Conservation (phyloP, 2,888 invertebrate genomes). For the Apodemia mormo region DNA sequence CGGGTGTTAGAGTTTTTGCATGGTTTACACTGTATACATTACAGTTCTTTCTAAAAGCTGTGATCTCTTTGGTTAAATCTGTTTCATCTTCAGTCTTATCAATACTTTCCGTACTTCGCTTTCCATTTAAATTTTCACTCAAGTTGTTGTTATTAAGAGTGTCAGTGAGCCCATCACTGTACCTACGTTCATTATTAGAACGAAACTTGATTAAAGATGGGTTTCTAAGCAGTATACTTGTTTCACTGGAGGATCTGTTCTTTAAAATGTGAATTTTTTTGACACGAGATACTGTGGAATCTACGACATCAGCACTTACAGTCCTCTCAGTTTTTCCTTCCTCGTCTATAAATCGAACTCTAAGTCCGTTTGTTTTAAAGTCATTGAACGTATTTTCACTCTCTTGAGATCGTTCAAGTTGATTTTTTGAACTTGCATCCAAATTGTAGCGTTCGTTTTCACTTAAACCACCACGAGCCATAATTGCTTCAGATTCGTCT, state of each 20-base stretch:
- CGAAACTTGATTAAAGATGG: slow-evolving; percentile 69
- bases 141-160: slow-evolving; percentile 67
- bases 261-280: slow-evolving; percentile 77
- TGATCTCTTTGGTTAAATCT: slow-evolving; percentile 72
- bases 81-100: slow-evolving; percentile 62
- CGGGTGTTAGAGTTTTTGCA: slow-evolving; percentile 72
- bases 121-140: slow-evolving; percentile 69
- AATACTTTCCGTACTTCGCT: slow-evolving; percentile 49
- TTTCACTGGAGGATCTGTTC: slow-evolving; percentile 77
- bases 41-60: slow-evolving; percentile 71
- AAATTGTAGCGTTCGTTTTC: slow-evolving; percentile 73
- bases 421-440: slow-evolving; percentile 63
- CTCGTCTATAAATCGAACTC: slow-evolving; percentile 74
- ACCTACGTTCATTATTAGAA: slow-evolving; percentile 60
- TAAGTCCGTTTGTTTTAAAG: slow-evolving; percentile 62
- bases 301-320: slow-evolving; percentile 72
- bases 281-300: slow-evolving; percentile 67
- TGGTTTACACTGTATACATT: slow-evolving; percentile 78
- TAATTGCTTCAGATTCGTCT: slow-evolving; percentile 49
- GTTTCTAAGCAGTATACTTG: slow-evolving; percentile 71
- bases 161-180: slow-evolving; percentile 58
- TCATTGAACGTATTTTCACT: slow-evolving; percentile 59
- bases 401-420: slow-evolving; percentile 63
- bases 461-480: slow-evolving; percentile 74
- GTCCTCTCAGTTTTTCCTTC: slow-evolving; percentile 76